Evolutionary conservation across 2,888 invertebrate species (phyloP).

Genomic region (Ditylenchus weischeri): DNA sequence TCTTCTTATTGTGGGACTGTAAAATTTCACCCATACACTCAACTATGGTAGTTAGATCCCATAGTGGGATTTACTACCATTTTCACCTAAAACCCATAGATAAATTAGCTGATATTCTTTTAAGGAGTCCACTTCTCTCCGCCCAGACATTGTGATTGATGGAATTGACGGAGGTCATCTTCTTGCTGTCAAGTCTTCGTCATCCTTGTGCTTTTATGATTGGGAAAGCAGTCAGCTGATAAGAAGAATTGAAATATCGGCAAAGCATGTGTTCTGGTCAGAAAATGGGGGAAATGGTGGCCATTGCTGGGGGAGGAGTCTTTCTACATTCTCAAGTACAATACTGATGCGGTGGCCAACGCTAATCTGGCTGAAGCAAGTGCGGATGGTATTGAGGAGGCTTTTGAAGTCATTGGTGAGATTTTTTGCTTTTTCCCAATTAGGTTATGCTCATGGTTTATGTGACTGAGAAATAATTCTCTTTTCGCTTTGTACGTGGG

Average conservation of each 20-base stretch:
- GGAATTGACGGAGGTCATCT: slow-evolving; percentile 82
- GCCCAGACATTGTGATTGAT: slow-evolving; percentile 80
- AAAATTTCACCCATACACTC: too few relatives aligned
- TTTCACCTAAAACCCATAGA: background rate
- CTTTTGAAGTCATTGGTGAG: slow-evolving; percentile 71
- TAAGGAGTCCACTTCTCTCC: slow-evolving; percentile 64
- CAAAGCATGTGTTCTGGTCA: slow-evolving; percentile 86
- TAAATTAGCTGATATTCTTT: background rate
- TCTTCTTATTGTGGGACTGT: too few relatives aligned
- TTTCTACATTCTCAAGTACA: slow-evolving; percentile 87
- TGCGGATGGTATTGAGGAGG: slow-evolving; percentile 90
- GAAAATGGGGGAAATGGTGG: slow-evolving; percentile 86
- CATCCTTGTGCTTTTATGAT: slow-evolving; percentile 79
- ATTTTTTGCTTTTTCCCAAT: background rate
- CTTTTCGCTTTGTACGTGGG: slow-evolving; percentile 9
- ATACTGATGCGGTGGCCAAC: slow-evolving; percentile 74
- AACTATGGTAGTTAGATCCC: too few relatives aligned
- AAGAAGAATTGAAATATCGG: slow-evolving; percentile 89
- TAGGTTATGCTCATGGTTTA: slow-evolving; percentile 7
- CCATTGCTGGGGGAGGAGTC: slow-evolving; percentile 90
- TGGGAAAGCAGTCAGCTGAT: slow-evolving; percentile 91
- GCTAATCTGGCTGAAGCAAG: slow-evolving; percentile 75
- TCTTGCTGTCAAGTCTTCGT: slow-evolving; percentile 64
- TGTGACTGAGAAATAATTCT: background rate
- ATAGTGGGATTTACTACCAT: too few relatives aligned